Base-by-base conservation (phyloP, 2,113 vertebrate genomes). In the Sebastes schlegelii region DNA sequence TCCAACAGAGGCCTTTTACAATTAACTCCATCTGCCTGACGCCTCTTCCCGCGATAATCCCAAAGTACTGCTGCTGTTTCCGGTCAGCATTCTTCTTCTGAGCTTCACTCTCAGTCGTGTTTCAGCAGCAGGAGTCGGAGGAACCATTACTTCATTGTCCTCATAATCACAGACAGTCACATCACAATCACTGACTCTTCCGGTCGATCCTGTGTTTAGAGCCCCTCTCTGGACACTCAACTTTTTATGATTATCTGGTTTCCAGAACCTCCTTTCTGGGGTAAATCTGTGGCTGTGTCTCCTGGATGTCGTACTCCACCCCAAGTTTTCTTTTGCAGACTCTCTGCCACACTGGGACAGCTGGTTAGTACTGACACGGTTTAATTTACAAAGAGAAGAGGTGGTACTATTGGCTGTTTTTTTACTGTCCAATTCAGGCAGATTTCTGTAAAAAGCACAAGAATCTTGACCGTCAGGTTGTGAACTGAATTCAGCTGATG, bases 61-160 rank as follows among this genome's bases (percentile, higher is more conserved):
- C 9, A 51, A 62, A 62, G 1, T 3, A 4, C 49, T 51, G 72
- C 58, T 54, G 58, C 62, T 8, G 19, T 17, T 13, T 11, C 62
- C 67, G 19, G 51, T 54, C 7, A 26, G 60, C 34, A 2, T 11
- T 58, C 60, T 65, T 46, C 19, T 54, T 66, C 62, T 61, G 45
- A n/a, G 52, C 14, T 19, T 57, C 40, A 6, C 52, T 16, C 46
- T 54, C 14, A 0, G 45, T 3, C 0, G 60, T 13, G 42, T 46
- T 72, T 77, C 75, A 40, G 42, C 40, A 55, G 14, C 74, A 67
- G 90, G 84, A 42, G 88, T 91, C 2, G 86, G 86, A 43, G 90
- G 83, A 73, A 92, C 52, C 7, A 82, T 12, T 5, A 58, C 45
- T 17, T 71, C 77, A 16, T 8, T 63, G n/a, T 84, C 49, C 8